Evolutionary conservation across 2,888 invertebrate species (phyloP).

Genomic region (Sarcophaga carnaria): DNA sequence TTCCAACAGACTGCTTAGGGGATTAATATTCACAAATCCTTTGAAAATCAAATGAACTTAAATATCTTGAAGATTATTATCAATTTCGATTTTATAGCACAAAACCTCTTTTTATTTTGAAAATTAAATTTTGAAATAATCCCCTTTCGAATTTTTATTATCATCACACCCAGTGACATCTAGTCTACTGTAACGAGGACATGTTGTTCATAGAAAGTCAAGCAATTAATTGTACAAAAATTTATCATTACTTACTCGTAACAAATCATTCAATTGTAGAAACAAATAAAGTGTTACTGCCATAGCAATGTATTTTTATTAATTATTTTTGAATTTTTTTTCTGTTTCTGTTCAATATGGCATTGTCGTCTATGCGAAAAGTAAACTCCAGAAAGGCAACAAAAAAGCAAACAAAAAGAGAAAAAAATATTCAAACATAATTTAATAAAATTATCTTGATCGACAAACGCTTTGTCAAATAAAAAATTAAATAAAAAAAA

Average conservation of each 20-base stretch:
- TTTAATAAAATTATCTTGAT: constrained; percentile 48
- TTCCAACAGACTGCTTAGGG: no score
- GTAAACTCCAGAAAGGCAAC: background rate
- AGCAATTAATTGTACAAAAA: background rate
- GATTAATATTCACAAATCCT: no score
- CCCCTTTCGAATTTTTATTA: background rate
- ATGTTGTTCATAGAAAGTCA: background rate
- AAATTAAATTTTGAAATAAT: background rate
- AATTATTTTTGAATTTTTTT: background rate
- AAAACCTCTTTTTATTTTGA: no score
- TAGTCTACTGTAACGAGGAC: constrained; percentile 7
- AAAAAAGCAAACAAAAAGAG: background rate
- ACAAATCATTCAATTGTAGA: constrained; percentile 1
- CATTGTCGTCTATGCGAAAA: constrained; percentile 25
- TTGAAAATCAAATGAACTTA: no score
- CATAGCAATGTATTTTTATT: constrained; percentile 2
- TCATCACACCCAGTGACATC: constrained; percentile 34
- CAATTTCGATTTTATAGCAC: no score
- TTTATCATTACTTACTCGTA: constrained; percentile 11
- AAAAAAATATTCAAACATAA: constrained; percentile 20
- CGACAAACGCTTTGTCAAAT: constrained; percentile 29
- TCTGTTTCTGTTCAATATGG: constrained; percentile 10
- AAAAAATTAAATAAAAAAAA: background rate
- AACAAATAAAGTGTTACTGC: background rate
- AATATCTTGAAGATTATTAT: no score